A percentile compares a stretch with the other conserved stretches of the same genome.
Evolutionary conservation across 2,113 vertebrate genomes (phyloP).

Genomic region (Ploceus nigricollis): DNA sequence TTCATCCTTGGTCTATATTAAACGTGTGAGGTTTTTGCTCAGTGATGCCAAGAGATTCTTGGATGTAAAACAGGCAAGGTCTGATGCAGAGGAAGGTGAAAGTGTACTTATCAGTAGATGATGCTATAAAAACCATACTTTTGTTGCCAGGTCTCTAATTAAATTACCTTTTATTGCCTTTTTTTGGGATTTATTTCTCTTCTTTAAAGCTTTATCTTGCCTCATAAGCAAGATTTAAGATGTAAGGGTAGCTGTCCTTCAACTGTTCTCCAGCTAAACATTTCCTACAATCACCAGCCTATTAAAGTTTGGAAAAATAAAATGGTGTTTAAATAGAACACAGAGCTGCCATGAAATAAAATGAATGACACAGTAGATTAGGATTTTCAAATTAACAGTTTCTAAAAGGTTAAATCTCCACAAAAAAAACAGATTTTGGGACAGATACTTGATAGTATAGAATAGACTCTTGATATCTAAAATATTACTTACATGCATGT

Average conservation of each 20-base stretch:
- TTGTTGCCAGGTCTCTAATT: slow-evolving; percentile 60
- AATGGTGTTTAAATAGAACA: neutral
- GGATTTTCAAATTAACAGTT: neutral
- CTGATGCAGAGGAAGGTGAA: slow-evolving; percentile 32
- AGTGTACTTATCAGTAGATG: slow-evolving; percentile 22
- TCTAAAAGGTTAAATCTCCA: neutral
- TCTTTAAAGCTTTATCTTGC: slow-evolving; percentile 41
- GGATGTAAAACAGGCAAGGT: slow-evolving; percentile 15
- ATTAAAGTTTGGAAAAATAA: slow-evolving; percentile 16
- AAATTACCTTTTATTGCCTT: slow-evolving; percentile 49
- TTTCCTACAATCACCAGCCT: neutral
- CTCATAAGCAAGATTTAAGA: slow-evolving; percentile 43
- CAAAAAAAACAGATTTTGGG: neutral
- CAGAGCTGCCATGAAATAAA: neutral
- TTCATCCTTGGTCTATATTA: neutral
- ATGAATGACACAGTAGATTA: neutral
- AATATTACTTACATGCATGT: neutral
- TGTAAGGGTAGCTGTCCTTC: slow-evolving; percentile 32
- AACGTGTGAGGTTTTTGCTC: neutral
- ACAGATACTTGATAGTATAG: no score
- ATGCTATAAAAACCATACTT: slow-evolving; percentile 43
- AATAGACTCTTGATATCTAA: neutral
- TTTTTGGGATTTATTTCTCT: slow-evolving; percentile 29
- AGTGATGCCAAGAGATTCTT: slow-evolving; percentile 37
- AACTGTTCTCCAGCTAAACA: slow-evolving; percentile 5